Evolutionary conservation across 2,113 vertebrate species (phyloP), one percentile per base, ranked within the genome.

Genomic region (Mola mola): DNA sequence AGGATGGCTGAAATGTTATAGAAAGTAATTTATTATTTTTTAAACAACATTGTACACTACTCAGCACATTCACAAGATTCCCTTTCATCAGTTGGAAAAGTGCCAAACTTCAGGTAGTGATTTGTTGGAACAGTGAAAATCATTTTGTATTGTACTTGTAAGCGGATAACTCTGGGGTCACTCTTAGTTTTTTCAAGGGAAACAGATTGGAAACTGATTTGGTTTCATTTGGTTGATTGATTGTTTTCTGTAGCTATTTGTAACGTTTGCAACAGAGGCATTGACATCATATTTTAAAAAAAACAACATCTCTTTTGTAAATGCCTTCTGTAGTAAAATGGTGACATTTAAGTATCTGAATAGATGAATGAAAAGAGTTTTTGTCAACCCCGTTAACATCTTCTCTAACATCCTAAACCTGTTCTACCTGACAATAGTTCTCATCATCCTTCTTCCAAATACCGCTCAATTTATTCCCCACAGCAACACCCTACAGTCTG

Each of bases 381-480:
- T 28, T 25, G n/a, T 50, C 34, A 26, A 15, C 1, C 8, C 6
- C 6, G 16, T 66, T 59, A 17, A 6, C 11, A 15, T 29, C 5
- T 46, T 26, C 19, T 22, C 11, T 21, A 43, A 41, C 13, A 31
- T 48, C 29, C 4, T 16, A 66, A 40, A 66, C 36, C 17, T 48
- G 17, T 19, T 7, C 46, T 52, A 38, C 25, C 16, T 68, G 37
- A 34, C 33, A 52, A 33, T 60, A 50, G 75, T 44, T 57, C 12
- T 42, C 36, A 22, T 40, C 47, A 78, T 75, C 49, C 24, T 43
- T 83, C 40, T 52, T 62, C 44, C 46, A 46, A 49, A 67, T 57
- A 61, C 41, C 61, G 49, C 37, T 33, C 60, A 50, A 59, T 82
- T 52, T 62, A 43, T 68, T 31, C 70, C 37, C 31, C 31, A 44